A percentile compares a stretch with the other conserved stretches of the same genome.
Conservation (phyloP, 2,888 invertebrate genomes). For the Leucozona laternaria region DNA sequence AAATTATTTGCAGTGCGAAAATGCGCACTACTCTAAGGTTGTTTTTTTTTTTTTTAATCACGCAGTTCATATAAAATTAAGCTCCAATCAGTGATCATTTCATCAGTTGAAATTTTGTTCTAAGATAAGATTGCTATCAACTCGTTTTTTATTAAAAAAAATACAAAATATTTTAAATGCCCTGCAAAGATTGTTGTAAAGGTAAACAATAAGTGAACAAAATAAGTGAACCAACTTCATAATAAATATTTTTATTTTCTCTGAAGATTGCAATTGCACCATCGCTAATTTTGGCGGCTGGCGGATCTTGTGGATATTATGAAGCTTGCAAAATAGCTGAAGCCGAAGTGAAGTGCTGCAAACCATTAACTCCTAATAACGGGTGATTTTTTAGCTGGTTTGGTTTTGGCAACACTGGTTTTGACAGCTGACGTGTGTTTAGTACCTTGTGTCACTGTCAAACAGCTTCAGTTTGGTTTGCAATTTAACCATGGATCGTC, state of each 20-base stretch:
- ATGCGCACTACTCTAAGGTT: conserved; percentile 58
- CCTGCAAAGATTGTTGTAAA: conserved; percentile 67
- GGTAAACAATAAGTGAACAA: conserved; percentile 19
- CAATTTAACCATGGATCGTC: no score
- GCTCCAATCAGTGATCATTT: neutral
- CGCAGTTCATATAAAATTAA: conserved; percentile 36
- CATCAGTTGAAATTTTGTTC: conserved; percentile 5
- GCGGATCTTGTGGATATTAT: conserved; percentile 46
- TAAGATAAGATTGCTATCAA: neutral
- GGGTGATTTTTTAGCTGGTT: no score
- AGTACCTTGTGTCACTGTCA: no score
- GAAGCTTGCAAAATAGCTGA: conserved; percentile 50
- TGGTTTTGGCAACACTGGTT: no score
- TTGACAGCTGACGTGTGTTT: no score
- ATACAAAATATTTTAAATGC: conserved; percentile 42
- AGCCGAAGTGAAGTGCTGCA: conserved; percentile 54
- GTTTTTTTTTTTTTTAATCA: neutral
- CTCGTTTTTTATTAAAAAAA: neutral
- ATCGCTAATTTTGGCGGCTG: conserved; percentile 51
- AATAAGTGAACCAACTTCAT: neutral
- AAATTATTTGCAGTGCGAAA: conserved; percentile 26
- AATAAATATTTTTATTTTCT: neutral
- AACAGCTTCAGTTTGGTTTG: no score
- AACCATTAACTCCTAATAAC: no score
- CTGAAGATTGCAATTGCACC: conserved; percentile 66